Evolutionary conservation across 2,797 vertebrate species (phyloP).

Genomic region (Myotis myotis): DNA sequence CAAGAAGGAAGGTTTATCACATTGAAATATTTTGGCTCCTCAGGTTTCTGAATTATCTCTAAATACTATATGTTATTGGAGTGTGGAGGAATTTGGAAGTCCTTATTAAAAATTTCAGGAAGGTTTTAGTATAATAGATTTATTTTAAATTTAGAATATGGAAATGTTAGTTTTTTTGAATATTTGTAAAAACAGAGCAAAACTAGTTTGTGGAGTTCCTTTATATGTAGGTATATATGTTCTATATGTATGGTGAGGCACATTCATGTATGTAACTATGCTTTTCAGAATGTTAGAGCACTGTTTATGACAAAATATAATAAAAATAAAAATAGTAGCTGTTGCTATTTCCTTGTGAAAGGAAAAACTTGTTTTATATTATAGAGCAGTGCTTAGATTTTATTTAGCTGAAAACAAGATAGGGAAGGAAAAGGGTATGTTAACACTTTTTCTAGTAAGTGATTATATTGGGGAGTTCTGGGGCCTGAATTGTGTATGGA

Average conservation of each 20-base stretch:
- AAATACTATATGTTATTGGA: neutral
- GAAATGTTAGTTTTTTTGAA: neutral
- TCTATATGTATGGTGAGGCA: neutral
- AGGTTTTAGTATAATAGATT: constrained; percentile 14
- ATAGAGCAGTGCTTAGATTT: neutral
- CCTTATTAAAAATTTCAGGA: constrained; percentile 17
- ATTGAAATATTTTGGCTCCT: neutral
- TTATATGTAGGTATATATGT: neutral
- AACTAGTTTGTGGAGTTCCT: neutral
- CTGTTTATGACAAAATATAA: neutral
- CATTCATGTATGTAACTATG: neutral
- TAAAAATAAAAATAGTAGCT: constrained; percentile 43
- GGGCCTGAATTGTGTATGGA: neutral
- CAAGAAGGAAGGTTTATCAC: neutral
- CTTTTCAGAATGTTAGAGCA: constrained; percentile 38
- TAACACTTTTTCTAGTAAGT: neutral
- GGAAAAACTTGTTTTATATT: neutral
- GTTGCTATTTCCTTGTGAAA: constrained; percentile 34
- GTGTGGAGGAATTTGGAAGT: neutral
- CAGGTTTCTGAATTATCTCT: constrained; percentile 17
- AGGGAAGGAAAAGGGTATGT: neutral
- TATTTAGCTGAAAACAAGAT: constrained; percentile 23
- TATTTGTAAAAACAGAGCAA: constrained; percentile 34
- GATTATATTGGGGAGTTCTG: neutral
- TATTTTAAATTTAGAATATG: neutral